phyloP scores from a whole-genome alignment of 2,797 vertebrate genomes.

The Phrynocephalus vlangalii region DNA sequence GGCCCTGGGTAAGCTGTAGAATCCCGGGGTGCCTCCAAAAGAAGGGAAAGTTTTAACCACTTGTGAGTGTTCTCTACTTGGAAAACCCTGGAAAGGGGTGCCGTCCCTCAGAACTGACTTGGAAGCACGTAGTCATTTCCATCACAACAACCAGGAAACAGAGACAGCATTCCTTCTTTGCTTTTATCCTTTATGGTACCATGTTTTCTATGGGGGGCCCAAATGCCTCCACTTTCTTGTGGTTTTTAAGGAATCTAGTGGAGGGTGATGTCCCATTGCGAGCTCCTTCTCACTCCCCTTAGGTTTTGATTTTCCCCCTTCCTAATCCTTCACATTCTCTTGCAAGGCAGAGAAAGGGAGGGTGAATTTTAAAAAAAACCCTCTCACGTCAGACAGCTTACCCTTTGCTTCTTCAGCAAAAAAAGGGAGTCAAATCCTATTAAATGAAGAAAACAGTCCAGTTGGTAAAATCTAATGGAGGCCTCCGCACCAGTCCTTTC shows the following conservation, averaged over 20 bases:
- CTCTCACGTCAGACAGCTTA: constrained; percentile 44
- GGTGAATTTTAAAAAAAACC: background rate
- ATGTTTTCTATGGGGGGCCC: no score
- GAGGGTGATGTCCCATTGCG: constrained; percentile 54
- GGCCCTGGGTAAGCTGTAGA: no score
- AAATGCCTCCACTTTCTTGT: constrained; percentile 8
- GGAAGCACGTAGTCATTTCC: background rate
- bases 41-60: no score
- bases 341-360: background rate
- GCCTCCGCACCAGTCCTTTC: constrained; percentile 32
- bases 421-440: constrained; percentile 1
- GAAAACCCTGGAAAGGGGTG: no score
- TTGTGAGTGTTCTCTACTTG: no score
- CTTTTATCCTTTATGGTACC: background rate
- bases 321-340: constrained; percentile 35
- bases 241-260: constrained; percentile 48
- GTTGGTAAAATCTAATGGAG: background rate
- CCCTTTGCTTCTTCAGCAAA: constrained; percentile 49
- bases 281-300: constrained; percentile 73
- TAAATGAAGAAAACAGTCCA: constrained; percentile 38
- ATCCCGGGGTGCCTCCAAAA: no score
- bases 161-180: constrained; percentile 14
- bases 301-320: constrained; percentile 14
- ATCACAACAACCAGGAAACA: background rate
- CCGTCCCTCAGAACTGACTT: background rate